These are phyloP conservation scores for Sylvicapra grimmia DNA, from an alignment of 2,113 vertebrate species.

Conservation along the genomic window DNA sequence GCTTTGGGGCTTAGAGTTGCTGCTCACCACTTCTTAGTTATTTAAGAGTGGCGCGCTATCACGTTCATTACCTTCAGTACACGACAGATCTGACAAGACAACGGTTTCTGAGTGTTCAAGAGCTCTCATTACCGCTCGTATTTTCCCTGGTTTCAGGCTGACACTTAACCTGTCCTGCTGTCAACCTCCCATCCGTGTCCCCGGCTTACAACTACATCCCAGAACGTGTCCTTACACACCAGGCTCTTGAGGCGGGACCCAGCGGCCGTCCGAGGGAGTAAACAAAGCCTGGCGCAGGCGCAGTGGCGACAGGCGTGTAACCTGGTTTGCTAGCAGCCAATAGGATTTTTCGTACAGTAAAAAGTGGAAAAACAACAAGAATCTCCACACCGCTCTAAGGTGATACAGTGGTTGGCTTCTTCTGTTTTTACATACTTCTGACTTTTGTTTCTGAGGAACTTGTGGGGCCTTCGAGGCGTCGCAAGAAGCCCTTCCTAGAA, in stretches of 20 bases:
- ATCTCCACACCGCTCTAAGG: background rate
- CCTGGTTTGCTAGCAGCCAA: background rate
- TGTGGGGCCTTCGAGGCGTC: background rate
- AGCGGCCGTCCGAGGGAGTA: accelerated
- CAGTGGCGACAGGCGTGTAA: background rate
- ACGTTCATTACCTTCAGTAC: background rate
- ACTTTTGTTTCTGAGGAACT: background rate
- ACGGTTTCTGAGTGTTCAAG: background rate
- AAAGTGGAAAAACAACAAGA: background rate
- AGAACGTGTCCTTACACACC: accelerated
- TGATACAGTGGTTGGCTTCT: background rate
- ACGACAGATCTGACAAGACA: background rate
- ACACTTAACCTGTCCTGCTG: background rate
- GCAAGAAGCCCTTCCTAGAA: background rate
- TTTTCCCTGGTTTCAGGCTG: background rate
- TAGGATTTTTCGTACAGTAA: background rate
- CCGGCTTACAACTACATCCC: background rate
- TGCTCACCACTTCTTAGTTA: background rate
- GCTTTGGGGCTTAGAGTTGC: background rate
- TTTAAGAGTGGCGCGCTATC: background rate
- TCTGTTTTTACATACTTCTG: background rate
- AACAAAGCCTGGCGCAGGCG: slow-evolving; percentile 32
- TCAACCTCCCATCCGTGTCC: background rate
- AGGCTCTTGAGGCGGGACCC: accelerated
- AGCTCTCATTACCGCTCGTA: background rate